Evolutionary conservation across 2,888 invertebrate species (phyloP).

Genomic region (Caenorhabditis japonica): DNA sequence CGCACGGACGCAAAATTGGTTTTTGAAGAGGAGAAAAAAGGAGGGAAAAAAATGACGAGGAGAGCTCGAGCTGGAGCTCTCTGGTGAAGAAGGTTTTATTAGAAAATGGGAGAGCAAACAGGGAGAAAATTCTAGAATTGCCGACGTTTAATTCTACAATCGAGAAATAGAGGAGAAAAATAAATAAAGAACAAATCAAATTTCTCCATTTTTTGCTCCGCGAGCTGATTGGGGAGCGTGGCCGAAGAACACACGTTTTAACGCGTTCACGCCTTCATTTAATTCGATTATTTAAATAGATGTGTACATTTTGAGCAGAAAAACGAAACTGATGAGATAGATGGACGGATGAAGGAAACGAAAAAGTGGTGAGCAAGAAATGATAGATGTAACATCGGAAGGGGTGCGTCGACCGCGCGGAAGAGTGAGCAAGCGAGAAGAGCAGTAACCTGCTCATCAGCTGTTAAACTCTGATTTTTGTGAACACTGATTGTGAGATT

Average conservation of each 20-base stretch:
- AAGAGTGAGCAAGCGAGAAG: too few species aligned
- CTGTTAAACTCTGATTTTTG: too few species aligned
- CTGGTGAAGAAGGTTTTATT: constrained; percentile 43
- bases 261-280: constrained; percentile 13
- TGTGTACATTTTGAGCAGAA: constrained; percentile 12
- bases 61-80: constrained; percentile 9
- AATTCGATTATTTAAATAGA: constrained; percentile 23
- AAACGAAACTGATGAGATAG: background rate
- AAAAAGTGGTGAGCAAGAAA: background rate
- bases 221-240: constrained; percentile 18
- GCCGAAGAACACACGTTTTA: constrained; percentile 23
- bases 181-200: too few species aligned
- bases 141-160: background rate
- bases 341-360: constrained; percentile 7
- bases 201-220: constrained; percentile 1
- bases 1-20: constrained; percentile 46
- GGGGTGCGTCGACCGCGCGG: too few species aligned
- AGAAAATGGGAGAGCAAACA: constrained; percentile 31
- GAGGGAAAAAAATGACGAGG: constrained; percentile 5
- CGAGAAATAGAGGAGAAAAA: too few species aligned
- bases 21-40: constrained; percentile 36
- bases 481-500: too few species aligned
- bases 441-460: too few species aligned
- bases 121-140: constrained; percentile 10
- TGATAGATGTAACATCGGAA: too few species aligned